Conservation (phyloP, 2,113 vertebrate genomes). For the Megalops atlanticus region DNA sequence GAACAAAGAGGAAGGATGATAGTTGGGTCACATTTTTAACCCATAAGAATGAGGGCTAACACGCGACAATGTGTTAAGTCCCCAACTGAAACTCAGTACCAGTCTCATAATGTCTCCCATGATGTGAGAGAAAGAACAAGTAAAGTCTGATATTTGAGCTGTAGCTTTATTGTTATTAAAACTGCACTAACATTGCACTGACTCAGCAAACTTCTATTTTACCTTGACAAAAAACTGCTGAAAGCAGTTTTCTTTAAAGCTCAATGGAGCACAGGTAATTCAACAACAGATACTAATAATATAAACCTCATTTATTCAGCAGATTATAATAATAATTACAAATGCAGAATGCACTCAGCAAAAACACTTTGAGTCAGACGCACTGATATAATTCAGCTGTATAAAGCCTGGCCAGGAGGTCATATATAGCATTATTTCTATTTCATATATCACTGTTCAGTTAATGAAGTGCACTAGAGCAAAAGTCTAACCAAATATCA, state of each 20-base stretch:
- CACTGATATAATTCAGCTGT: neutral
- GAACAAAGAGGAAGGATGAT: too few relatives aligned
- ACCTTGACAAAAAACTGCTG: neutral
- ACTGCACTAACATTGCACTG: neutral
- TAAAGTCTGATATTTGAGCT: neutral
- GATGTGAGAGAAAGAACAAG: neutral
- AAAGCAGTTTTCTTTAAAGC: neutral
- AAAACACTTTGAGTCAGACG: neutral
- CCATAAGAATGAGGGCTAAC: neutral
- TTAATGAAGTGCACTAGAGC: neutral
- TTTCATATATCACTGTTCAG: neutral
- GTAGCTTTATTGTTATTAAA: neutral
- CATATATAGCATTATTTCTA: neutral
- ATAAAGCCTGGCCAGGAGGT: neutral
- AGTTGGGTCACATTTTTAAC: neutral
- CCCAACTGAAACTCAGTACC: neutral
- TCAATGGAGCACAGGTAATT: neutral
- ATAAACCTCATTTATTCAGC: neutral
- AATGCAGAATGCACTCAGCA: neutral
- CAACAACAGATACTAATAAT: neutral
- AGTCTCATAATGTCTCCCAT: neutral
- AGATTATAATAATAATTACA: neutral
- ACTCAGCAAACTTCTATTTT: neutral
- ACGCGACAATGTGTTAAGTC: neutral
- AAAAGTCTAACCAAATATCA: neutral